These are phyloP conservation scores for Agrotis clavis DNA, from an alignment of 2,888 invertebrate species.

Conservation along the genomic window DNA sequence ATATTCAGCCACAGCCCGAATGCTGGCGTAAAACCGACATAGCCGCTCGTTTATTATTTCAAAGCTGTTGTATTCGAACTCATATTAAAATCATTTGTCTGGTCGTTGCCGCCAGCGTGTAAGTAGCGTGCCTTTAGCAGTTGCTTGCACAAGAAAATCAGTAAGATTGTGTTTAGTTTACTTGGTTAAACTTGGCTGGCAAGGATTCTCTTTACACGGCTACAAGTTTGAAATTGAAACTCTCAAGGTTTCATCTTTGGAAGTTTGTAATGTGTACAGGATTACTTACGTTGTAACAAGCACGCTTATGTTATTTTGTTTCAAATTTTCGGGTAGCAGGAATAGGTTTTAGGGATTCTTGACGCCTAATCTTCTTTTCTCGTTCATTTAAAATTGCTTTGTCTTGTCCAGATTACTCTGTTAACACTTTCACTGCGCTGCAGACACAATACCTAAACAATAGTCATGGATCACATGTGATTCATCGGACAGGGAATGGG, in stretches of 20 bases:
- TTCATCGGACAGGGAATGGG: no score
- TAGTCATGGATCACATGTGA: no score
- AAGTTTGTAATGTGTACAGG: constrained; percentile 34
- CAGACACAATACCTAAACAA: no score
- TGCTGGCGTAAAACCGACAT: constrained; percentile 45
- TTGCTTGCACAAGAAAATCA: constrained; percentile 24
- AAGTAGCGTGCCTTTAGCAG: background rate
- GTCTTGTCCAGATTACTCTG: background rate
- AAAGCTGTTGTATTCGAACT: constrained; percentile 35
- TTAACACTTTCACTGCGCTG: no score
- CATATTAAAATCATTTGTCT: constrained; percentile 47
- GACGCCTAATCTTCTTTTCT: background rate
- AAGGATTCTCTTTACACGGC: constrained; percentile 30
- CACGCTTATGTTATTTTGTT: constrained; percentile 24
- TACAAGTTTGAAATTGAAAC: constrained; percentile 33
- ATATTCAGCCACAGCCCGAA: constrained; percentile 43
- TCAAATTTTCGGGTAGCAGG: constrained; percentile 10
- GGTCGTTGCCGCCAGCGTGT: background rate
- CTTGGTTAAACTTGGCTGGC: constrained; percentile 19
- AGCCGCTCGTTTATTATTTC: constrained; percentile 53
- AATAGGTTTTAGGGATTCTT: background rate
- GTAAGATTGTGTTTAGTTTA: constrained; percentile 28
- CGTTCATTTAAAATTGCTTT: background rate
- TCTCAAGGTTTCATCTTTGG: constrained; percentile 29
- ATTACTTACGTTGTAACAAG: constrained; percentile 23